Conservation (phyloP, 1,140 invertebrate species). For the Hirudo medicinalis region DNA sequence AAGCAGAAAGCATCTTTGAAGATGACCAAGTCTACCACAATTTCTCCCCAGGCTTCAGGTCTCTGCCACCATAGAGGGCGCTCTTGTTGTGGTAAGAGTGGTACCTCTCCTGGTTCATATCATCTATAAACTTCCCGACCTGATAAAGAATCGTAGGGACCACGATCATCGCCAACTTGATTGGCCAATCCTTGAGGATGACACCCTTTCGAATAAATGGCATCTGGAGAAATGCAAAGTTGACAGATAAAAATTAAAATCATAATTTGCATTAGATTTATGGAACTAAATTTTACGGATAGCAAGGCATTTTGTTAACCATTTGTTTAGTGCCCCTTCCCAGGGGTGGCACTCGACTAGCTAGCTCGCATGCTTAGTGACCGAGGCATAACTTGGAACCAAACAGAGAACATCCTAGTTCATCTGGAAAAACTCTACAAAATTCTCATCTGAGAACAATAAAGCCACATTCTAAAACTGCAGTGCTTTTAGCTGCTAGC, state of each 20-base stretch:
- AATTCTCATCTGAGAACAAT: too few species aligned
- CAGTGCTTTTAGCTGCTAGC: too few species aligned
- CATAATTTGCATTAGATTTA: not conserved
- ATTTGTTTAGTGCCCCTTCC: too few species aligned
- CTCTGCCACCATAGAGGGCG: conserved; percentile 19
- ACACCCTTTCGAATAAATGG: not conserved
- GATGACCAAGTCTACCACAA: conserved; percentile 6
- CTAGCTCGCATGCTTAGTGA: too few species aligned
- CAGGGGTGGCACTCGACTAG: too few species aligned
- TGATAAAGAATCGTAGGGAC: not conserved
- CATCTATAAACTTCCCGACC: conserved; percentile 15
- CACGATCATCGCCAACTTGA: conserved; percentile 11
- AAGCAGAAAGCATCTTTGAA: too few species aligned
- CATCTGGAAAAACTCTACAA: too few species aligned
- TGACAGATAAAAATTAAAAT: not conserved
- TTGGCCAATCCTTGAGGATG: not conserved
- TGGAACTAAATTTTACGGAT: not conserved
- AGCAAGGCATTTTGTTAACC: too few species aligned
- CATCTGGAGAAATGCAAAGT: conserved; percentile 9
- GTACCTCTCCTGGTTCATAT: conserved; percentile 1
- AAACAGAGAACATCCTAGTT: too few species aligned
- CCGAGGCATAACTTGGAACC: too few species aligned
- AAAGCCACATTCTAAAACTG: too few species aligned
- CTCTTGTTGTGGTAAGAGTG: conserved; percentile 19
- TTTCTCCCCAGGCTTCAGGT: conserved; percentile 19